Evolutionary conservation across 2,888 invertebrate species (phyloP), one percentile per base, ranked within the genome.

Genomic region (Phortica magna): DNA sequence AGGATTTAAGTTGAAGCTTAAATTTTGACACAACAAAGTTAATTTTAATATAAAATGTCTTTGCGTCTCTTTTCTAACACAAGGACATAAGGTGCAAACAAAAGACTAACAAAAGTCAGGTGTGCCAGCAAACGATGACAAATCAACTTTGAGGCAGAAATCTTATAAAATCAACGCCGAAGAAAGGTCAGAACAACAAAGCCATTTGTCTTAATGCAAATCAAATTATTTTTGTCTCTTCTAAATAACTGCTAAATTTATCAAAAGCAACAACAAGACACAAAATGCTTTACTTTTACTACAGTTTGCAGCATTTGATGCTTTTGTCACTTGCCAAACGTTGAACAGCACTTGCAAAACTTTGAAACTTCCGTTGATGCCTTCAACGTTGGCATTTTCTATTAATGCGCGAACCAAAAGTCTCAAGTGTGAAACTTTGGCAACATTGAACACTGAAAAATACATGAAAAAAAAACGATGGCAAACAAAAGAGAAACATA

Each of bases 371-470:
- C 31, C 53, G 55, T 7, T n/a, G n/a, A 14, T 14, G 31, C 22
- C 65, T 41, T 14, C 12, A 12, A 12, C 59, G 41, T n/a, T n/a
- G 39, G n/a, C 41, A 65, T 41, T 65, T 61, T 31, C 41, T 65
- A 65, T 68, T 71, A 71, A 68, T 68, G 68, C 17, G 61, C 22
- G 19, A n/a, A 22, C 7, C 68, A 48, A 68, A 43, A 71, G 70
- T 71, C 70, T 71, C 70, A 71, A 71, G 70, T 71, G 55, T 48
- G 53, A 71, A 71, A 71, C 70, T 55, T 71, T 53, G 41, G 67
- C 67, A 42, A 67, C 59, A 59, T 48, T 61, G 61, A 10, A n/a
- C 19, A 55, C 31, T 31, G 31, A 22, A 71, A 71, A 14, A 10
- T 53, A 48, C n/a, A 71, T 10, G 5, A 48, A 48, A 70, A 1